Conservation (phyloP, 2,888 invertebrate species). For the Andrena haemorrhoa region DNA sequence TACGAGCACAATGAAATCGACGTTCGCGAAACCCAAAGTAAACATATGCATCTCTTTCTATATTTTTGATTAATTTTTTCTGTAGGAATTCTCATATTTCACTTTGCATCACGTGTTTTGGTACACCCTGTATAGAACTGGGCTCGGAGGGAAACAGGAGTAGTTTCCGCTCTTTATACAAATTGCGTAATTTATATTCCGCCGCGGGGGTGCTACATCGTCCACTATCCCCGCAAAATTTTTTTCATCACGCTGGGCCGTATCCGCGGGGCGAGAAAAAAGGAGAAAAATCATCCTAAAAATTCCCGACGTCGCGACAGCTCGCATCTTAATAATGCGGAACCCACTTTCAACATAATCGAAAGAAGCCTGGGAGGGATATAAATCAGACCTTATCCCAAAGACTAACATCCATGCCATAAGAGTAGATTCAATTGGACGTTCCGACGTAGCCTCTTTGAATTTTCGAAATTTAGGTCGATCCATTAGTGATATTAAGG, state of each 20-base stretch:
- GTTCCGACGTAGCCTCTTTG: not conserved
- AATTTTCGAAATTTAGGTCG: not conserved
- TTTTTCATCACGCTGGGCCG: conserved; percentile 40
- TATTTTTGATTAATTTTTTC: no score
- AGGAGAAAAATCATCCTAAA: conserved; percentile 37
- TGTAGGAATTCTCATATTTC: no score
- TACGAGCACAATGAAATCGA: no score
- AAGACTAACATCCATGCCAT: not conserved
- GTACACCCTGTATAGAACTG: conserved; percentile 34
- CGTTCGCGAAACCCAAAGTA: no score
- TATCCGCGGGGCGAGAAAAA: conserved; percentile 26
- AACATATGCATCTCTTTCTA: no score
- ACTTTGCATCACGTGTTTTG: conserved; percentile 30
- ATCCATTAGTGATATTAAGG: not conserved
- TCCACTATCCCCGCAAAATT: conserved; percentile 56
- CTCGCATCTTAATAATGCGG: conserved; percentile 49
- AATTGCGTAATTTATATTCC: conserved; percentile 75
- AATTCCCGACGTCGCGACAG: conserved; percentile 31
- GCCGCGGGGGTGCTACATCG: conserved; percentile 55
- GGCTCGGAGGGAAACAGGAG: conserved; percentile 28
- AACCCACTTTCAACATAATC: conserved; percentile 41
- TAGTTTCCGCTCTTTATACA: conserved; percentile 70
- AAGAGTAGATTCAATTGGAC: not conserved
- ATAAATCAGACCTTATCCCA: conserved; percentile 9
- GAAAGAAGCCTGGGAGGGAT: not conserved